Conservation (phyloP, 1,140 invertebrate species). For the Drosophila arawakana region DNA sequence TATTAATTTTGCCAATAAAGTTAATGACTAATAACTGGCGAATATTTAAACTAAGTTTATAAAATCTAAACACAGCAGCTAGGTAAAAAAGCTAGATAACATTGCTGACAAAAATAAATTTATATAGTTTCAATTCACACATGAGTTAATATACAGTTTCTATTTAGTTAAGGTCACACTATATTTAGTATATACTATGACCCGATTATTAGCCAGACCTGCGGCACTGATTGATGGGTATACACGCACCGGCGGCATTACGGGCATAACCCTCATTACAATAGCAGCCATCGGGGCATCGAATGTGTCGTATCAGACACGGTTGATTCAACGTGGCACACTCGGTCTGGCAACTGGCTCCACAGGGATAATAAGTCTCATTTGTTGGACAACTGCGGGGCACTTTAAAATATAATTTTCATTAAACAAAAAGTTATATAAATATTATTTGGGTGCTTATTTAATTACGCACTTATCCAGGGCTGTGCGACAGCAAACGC, state of each 20-base stretch:
- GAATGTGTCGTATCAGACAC: slow-evolving; percentile 85
- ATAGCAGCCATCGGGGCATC: slow-evolving; percentile 85
- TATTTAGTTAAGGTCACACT: neutral
- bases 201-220: neutral
- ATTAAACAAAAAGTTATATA: neutral
- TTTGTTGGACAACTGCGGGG: slow-evolving; percentile 50
- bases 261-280: slow-evolving; percentile 85
- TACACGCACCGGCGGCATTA: slow-evolving; percentile 71
- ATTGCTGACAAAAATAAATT: too few relatives aligned
- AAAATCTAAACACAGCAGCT: too few relatives aligned
- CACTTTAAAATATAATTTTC: slow-evolving; percentile 17
- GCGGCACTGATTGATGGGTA: slow-evolving; percentile 75
- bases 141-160: too few relatives aligned
- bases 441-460: too few relatives aligned
- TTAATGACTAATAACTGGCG: too few relatives aligned
- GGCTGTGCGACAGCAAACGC: slow-evolving; percentile 25
- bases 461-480: slow-evolving; percentile 45
- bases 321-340: slow-evolving; percentile 84
- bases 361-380: slow-evolving; percentile 85
- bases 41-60: too few relatives aligned
- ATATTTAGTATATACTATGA: neutral
- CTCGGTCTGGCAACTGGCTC: slow-evolving; percentile 85
- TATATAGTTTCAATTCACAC: too few relatives aligned
- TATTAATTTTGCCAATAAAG: too few relatives aligned
- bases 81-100: too few relatives aligned